phyloP scores from a whole-genome alignment of 2,888 invertebrate genomes.

The Ennomos fuscantarius region DNA sequence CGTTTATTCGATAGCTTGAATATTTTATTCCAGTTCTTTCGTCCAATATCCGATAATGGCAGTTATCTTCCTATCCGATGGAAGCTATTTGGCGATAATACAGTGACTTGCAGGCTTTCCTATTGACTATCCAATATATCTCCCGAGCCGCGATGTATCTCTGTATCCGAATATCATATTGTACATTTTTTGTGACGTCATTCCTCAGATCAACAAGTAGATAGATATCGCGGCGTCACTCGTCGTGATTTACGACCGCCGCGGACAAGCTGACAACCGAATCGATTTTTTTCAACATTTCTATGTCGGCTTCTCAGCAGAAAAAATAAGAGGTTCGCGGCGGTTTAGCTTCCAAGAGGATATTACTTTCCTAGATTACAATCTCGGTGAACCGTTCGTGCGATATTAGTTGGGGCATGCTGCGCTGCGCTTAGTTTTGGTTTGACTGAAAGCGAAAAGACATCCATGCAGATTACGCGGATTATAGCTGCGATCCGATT shows the following conservation, averaged over 20 bases:
- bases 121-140: background rate
- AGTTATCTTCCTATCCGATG: constrained; percentile 10
- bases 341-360: constrained; percentile 61
- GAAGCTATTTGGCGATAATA: constrained; percentile 13
- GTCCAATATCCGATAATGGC: constrained; percentile 27
- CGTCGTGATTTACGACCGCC: constrained; percentile 60
- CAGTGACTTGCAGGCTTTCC: background rate
- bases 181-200: constrained; percentile 11
- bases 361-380: constrained; percentile 71
- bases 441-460: constrained; percentile 24
- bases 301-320: constrained; percentile 46
- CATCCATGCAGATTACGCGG: constrained; percentile 18
- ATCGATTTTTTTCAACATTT: constrained; percentile 54
- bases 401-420: constrained; percentile 42
- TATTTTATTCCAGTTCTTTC: constrained; percentile 23
- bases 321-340: constrained; percentile 50
- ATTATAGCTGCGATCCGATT: constrained; percentile 17
- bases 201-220: constrained; percentile 59
- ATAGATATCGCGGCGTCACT: constrained; percentile 45
- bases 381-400: constrained; percentile 57
- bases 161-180: constrained; percentile 13
- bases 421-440: constrained; percentile 27
- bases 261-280: constrained; percentile 49
- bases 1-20: constrained; percentile 16
- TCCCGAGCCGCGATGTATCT: background rate